Evolutionary conservation across 2,888 invertebrate genomes (phyloP).

Genomic region (Pollenia griseotomentosa): DNA sequence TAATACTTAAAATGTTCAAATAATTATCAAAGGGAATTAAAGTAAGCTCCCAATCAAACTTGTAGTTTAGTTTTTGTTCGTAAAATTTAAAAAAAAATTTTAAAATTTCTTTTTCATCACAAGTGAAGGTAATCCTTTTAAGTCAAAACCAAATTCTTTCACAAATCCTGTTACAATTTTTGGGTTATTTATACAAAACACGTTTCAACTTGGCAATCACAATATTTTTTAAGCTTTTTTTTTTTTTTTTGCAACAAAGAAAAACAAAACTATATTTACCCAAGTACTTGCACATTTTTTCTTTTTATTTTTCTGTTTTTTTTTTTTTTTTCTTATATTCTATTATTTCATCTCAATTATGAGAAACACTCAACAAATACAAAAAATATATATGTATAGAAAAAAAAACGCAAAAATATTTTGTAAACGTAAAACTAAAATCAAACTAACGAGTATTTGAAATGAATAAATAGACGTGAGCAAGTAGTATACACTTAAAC

Average conservation of each 20-base stretch:
- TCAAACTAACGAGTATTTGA: constrained; percentile 55
- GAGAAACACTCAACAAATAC: constrained; percentile 48
- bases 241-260: neutral
- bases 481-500: constrained; percentile 25
- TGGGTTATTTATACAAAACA: constrained; percentile 55
- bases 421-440: neutral
- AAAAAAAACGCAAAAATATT: neutral
- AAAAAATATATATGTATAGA: neutral
- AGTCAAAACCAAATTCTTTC: neutral
- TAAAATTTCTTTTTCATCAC: no score
- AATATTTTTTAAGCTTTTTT: neutral
- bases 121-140: neutral
- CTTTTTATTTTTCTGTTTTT: constrained; percentile 10
- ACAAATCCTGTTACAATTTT: neutral
- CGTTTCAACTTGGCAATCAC: constrained; percentile 35
- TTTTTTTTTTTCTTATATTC: constrained; percentile 19
- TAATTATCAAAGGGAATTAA: neutral
- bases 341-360: constrained; percentile 60
- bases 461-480: constrained; percentile 61
- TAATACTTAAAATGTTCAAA: constrained; percentile 6
- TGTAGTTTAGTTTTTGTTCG: no score
- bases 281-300: constrained; percentile 45
- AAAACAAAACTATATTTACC: constrained; percentile 26
- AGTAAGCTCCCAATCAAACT: neutral
- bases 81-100: no score